phyloP scores from a whole-genome alignment of 2,113 vertebrate species.

The Pluvialis apricaria region DNA sequence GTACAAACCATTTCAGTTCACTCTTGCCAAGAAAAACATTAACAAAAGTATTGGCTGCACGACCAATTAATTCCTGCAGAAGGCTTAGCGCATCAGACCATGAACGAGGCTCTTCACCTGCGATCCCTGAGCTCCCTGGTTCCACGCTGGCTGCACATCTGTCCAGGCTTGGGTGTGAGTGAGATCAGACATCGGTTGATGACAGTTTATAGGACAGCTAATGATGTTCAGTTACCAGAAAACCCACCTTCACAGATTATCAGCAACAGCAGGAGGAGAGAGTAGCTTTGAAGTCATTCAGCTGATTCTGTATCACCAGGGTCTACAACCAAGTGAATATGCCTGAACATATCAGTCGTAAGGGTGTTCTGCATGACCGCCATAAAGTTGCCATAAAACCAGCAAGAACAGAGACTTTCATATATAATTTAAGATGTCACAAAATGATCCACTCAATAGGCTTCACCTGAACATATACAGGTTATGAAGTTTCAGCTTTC shows the following conservation, averaged over 20 bases:
- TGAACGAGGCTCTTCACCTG: neutral
- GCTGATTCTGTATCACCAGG: neutral
- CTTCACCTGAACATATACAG: neutral
- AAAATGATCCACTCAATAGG: neutral
- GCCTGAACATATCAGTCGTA: neutral
- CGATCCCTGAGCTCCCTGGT: fast-evolving
- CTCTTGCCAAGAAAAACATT: constrained; percentile 12
- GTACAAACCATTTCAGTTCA: neutral
- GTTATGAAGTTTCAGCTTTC: neutral
- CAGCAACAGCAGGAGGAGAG: neutral
- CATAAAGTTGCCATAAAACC: neutral
- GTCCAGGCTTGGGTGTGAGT: neutral
- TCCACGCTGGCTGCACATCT: neutral
- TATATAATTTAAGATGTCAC: neutral
- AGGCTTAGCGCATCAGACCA: fast-evolving
- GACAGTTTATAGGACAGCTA: neutral
- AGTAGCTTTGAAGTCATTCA: neutral
- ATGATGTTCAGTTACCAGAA: neutral
- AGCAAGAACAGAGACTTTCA: neutral
- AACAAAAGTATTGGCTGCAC: neutral
- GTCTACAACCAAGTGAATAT: neutral
- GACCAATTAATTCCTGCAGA: neutral
- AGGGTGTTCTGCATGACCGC: neutral
- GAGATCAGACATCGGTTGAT: neutral
- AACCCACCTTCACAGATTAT: neutral